A percentile compares a stretch with the other conserved stretches of the same genome.
Evolutionary conservation across 23 tunicate genomes (phyloP).

Genomic region (Trididemnum clinides): DNA sequence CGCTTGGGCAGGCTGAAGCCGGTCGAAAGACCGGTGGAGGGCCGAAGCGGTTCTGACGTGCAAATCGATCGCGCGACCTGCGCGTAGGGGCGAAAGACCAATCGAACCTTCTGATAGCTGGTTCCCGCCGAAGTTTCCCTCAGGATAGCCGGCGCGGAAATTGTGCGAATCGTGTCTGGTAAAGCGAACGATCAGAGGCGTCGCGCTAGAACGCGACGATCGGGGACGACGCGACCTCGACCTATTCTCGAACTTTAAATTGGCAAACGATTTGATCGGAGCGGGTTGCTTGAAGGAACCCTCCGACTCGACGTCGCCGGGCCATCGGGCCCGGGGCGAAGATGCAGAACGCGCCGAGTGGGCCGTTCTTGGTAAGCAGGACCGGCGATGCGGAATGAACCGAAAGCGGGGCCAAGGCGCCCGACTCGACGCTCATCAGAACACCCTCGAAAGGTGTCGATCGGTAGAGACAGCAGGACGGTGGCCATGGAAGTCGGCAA

Average conservation of each 20-base stretch:
- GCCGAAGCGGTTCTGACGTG: slow-evolving; percentile 82
- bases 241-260: too few relatives aligned
- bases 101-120: too few relatives aligned
- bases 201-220: too few relatives aligned
- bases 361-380: neutral
- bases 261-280: too few relatives aligned
- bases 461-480: slow-evolving; percentile 78
- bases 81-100: slow-evolving; percentile 81
- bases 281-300: too few relatives aligned
- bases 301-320: too few relatives aligned
- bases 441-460: slow-evolving; percentile 40
- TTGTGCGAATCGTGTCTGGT: too few relatives aligned
- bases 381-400: slow-evolving; percentile 21
- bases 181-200: too few relatives aligned
- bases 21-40: slow-evolving; percentile 86
- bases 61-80: slow-evolving; percentile 75
- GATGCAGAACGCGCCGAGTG: neutral
- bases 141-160: slow-evolving; percentile 57
- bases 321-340: too few relatives aligned
- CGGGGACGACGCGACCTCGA: too few relatives aligned
- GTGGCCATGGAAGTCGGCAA: slow-evolving; percentile 80
- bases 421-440: slow-evolving; percentile 52
- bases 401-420: slow-evolving; percentile 44
- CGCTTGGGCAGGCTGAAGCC: slow-evolving; percentile 66
- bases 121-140: slow-evolving; percentile 45